phyloP scores from a whole-genome alignment of 1,140 invertebrate genomes.

The Panulirus ornatus region DNA sequence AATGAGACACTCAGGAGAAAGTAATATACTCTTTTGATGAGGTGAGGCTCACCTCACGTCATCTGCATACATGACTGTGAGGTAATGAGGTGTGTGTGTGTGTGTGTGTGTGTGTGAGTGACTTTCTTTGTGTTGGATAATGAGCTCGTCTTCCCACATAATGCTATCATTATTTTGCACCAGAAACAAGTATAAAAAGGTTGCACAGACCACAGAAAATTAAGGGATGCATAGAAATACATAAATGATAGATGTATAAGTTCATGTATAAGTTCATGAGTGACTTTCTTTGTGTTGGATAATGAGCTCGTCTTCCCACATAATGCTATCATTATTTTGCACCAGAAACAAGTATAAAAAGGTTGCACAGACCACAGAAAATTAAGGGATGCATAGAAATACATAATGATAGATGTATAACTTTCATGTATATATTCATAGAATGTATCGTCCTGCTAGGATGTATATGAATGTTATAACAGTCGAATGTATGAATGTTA shows the following conservation, averaged over 20 bases:
- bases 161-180: not conserved
- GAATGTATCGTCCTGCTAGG: too few species aligned
- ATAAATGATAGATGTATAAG: not conserved
- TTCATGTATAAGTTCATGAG: not conserved
- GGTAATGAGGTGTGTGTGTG: not conserved
- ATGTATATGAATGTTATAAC: too few species aligned
- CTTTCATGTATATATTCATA: not conserved
- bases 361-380: too few species aligned
- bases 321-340: not conserved
- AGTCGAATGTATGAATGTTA: too few species aligned
- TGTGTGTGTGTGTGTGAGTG: not conserved
- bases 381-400: not conserved
- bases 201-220: too few species aligned
- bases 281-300: not conserved
- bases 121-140: not conserved
- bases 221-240: not conserved
- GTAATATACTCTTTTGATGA: not conserved
- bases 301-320: not conserved
- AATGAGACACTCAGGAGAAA: not conserved
- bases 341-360: too few species aligned
- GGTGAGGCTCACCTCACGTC: not conserved
- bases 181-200: too few species aligned
- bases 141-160: not conserved
- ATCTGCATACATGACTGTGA: not conserved
- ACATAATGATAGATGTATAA: not conserved